phyloP scores from a whole-genome alignment of 2,113 vertebrate species.

The Hyperopisus bebe region DNA sequence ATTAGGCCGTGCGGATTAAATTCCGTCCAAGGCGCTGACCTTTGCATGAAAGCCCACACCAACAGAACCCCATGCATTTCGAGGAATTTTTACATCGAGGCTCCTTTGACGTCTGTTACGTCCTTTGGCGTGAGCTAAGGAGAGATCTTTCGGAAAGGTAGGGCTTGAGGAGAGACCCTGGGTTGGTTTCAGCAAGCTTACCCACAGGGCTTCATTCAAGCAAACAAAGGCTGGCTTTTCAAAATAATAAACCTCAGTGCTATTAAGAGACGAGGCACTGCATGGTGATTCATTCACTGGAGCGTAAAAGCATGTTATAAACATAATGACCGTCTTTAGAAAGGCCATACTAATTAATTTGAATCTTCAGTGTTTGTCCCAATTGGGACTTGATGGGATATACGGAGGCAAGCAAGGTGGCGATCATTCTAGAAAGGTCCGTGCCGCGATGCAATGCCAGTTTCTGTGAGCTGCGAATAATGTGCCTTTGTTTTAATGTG shows the following conservation, averaged over 20 bases:
- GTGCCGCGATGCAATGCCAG: not conserved
- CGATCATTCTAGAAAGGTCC: not conserved
- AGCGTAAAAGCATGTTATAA: not conserved
- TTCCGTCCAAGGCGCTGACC: not conserved
- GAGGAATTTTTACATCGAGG: not conserved
- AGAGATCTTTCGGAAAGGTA: not conserved
- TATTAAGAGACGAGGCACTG: not conserved
- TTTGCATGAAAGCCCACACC: not conserved
- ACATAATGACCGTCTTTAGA: not conserved
- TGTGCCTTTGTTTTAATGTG: not conserved
- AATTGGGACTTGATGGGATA: not conserved
- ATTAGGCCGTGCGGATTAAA: not conserved
- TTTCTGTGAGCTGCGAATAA: not conserved
- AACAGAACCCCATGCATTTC: not conserved
- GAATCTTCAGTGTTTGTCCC: not conserved
- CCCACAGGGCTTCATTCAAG: not conserved
- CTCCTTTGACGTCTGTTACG: not conserved
- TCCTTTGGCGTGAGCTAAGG: not conserved
- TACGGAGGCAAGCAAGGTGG: not conserved
- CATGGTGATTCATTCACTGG: not conserved
- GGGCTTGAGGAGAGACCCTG: not conserved
- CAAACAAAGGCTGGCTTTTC: not conserved
- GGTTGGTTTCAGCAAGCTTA: not conserved
- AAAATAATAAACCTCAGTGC: constrained; percentile 5
- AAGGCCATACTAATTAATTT: not conserved